A percentile compares a stretch with the other conserved stretches of the same genome.
Evolutionary conservation across 2,888 invertebrate species (phyloP).

Genomic region (Spatulosminthurus flaviceps): DNA sequence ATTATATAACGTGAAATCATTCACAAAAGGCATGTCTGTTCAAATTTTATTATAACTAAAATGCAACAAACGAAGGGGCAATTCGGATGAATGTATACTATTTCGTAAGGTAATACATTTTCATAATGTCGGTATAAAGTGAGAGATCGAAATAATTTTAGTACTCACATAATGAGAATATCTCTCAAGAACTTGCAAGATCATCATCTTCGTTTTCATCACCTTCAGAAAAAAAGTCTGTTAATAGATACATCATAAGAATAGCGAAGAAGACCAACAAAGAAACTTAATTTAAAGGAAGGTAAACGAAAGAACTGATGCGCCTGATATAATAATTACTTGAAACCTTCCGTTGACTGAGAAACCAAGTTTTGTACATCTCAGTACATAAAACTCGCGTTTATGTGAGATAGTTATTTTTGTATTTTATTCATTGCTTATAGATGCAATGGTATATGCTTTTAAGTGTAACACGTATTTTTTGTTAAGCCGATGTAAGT

Average conservation of each 20-base stretch:
- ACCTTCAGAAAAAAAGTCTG: no score
- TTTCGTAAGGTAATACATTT: no score
- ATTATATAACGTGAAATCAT: neutral
- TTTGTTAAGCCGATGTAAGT: neutral
- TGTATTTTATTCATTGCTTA: constrained; percentile 11
- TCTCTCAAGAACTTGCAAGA: no score
- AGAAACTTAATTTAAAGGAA: neutral
- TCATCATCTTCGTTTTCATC: no score
- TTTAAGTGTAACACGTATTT: neutral
- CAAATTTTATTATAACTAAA: neutral
- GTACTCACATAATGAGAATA: no score
- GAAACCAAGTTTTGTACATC: constrained; percentile 5
- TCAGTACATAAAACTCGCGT: neutral
- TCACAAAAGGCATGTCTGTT: neutral
- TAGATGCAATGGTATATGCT: neutral
- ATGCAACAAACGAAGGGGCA: neutral
- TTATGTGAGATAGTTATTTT: constrained; percentile 1
- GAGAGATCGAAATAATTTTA: no score
- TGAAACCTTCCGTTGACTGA: neutral
- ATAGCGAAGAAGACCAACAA: neutral
- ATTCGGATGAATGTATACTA: neutral
- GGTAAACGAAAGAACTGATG: neutral
- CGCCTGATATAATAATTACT: neutral
- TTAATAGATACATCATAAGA: neutral
- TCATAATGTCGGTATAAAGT: no score